Evolutionary conservation across 2,113 vertebrate species (phyloP).

Genomic region (Gymnorhina tibicen): DNA sequence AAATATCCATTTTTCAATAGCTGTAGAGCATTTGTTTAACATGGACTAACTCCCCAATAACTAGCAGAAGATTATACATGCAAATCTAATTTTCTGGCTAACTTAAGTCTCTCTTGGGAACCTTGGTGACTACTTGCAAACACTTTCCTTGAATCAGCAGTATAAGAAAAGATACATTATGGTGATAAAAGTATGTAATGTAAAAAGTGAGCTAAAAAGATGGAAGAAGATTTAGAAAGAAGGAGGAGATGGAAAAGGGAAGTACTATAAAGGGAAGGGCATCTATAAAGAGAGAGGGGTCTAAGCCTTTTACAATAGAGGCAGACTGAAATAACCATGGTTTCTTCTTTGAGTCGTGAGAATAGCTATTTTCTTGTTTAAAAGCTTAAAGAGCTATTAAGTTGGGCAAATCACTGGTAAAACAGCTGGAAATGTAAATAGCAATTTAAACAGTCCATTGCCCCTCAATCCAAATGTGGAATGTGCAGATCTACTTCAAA

Average conservation of each 20-base stretch:
- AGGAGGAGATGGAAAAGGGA: slow-evolving; percentile 53
- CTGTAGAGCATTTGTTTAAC: slow-evolving; percentile 33
- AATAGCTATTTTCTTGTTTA: slow-evolving; percentile 81
- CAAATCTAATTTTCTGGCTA: slow-evolving; percentile 45
- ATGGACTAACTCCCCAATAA: neutral
- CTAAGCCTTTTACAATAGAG: slow-evolving; percentile 74
- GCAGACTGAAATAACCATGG: slow-evolving; percentile 68
- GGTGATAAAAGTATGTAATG: slow-evolving; percentile 35
- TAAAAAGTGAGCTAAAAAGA: slow-evolving; percentile 40
- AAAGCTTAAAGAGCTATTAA: slow-evolving; percentile 83
- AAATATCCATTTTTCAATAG: slow-evolving; percentile 3
- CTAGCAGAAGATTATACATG: neutral
- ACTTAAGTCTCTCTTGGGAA: slow-evolving; percentile 41
- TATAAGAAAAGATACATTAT: neutral
- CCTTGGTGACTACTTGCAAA: slow-evolving; percentile 5
- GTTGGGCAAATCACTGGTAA: slow-evolving; percentile 81
- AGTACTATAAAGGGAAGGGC: slow-evolving; percentile 36
- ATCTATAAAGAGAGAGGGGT: slow-evolving; percentile 61
- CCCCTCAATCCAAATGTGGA: slow-evolving; percentile 67
- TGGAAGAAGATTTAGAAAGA: slow-evolving; percentile 31
- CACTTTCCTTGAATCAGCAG: neutral
- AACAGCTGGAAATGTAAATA: slow-evolving; percentile 84
- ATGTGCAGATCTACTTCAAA: slow-evolving; percentile 66
- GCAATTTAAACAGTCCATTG: slow-evolving; percentile 79
- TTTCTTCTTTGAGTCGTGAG: slow-evolving; percentile 72